These are phyloP conservation scores for Pseudomyrmex pallidus DNA, from an alignment of 1,140 invertebrate species.

Conservation along the genomic window DNA sequence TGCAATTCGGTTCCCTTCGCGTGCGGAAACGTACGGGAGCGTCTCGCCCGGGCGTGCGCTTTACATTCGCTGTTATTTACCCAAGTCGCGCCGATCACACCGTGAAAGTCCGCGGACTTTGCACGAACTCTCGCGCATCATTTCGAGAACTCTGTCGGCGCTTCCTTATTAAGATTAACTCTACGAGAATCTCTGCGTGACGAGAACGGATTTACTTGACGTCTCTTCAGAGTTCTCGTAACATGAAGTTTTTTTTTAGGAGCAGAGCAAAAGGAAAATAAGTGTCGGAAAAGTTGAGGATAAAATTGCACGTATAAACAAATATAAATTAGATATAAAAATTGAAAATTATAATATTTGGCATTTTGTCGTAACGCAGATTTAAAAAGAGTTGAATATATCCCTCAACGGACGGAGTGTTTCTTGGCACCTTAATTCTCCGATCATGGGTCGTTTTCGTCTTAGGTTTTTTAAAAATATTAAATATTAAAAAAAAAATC, in stretches of 20 bases:
- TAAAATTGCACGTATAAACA: neutral
- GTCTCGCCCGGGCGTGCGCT: constrained; percentile 30
- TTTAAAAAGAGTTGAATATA: neutral
- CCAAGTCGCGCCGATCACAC: constrained; percentile 10
- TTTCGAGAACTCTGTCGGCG: constrained; percentile 33
- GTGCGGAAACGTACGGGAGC: constrained; percentile 18
- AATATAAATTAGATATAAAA: neutral
- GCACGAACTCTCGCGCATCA: constrained; percentile 36
- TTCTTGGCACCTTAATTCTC: too few relatives aligned
- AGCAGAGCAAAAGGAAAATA: neutral
- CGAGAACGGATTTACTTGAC: neutral
- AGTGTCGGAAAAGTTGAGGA: neutral
- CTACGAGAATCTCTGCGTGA: constrained; percentile 52
- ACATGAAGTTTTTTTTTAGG: neutral
- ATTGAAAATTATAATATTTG: neutral
- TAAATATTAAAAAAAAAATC: too few relatives aligned
- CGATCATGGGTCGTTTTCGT: too few relatives aligned
- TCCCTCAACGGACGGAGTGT: too few relatives aligned
- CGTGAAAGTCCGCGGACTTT: constrained; percentile 61
- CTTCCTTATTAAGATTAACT: constrained; percentile 51
- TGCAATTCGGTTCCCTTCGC: too few relatives aligned
- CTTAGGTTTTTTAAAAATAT: too few relatives aligned
- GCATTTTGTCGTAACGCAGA: neutral
- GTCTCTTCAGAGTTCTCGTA: neutral
- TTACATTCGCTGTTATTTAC: constrained; percentile 58